A percentile compares a stretch with the other conserved stretches of the same genome.
phyloP scores from a whole-genome alignment of 2,888 invertebrate species.

The Tethea ocularis region DNA sequence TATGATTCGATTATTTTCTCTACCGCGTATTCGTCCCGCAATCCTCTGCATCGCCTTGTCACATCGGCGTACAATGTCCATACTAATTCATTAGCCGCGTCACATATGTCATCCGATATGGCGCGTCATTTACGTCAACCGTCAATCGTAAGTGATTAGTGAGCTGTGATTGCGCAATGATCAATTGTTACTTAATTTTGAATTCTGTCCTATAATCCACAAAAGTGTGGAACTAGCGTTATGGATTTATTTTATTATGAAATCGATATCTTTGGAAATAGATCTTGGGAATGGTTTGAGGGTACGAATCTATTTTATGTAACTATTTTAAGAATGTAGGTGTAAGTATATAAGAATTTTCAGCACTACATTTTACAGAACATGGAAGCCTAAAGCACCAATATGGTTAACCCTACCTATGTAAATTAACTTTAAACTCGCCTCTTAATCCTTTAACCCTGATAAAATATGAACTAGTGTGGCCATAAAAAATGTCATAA shows the following conservation, averaged over 20 bases:
- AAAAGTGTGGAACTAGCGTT: neutral
- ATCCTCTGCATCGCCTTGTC: slow-evolving; percentile 5
- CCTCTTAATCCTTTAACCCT: slow-evolving; percentile 64
- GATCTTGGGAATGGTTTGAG: too few relatives aligned
- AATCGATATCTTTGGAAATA: too few relatives aligned
- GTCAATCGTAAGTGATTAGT: slow-evolving; percentile 65
- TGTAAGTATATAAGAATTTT: too few relatives aligned
- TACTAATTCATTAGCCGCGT: slow-evolving; percentile 50
- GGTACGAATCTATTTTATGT: too few relatives aligned
- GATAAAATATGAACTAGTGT: slow-evolving; percentile 73
- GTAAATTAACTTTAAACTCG: slow-evolving; percentile 42
- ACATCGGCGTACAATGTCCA: slow-evolving; percentile 14
- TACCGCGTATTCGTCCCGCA: neutral
- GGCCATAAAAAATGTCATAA: slow-evolving; percentile 76
- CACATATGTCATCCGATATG: slow-evolving; percentile 42
- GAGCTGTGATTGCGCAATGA: slow-evolving; percentile 68
- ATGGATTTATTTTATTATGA: too few relatives aligned
- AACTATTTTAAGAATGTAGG: too few relatives aligned
- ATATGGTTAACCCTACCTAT: neutral
- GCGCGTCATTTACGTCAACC: slow-evolving; percentile 47
- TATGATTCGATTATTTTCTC: slow-evolving; percentile 6
- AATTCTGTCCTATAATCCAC: slow-evolving; percentile 19
- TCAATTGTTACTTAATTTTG: slow-evolving; percentile 29
- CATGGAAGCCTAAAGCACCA: neutral
- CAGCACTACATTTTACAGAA: too few relatives aligned